A percentile compares a stretch with the other conserved stretches of the same genome.
These are phyloP conservation scores for Branchipolynoe longqiensis DNA, from an alignment of 2,888 invertebrate species.

Conservation along the genomic window DNA sequence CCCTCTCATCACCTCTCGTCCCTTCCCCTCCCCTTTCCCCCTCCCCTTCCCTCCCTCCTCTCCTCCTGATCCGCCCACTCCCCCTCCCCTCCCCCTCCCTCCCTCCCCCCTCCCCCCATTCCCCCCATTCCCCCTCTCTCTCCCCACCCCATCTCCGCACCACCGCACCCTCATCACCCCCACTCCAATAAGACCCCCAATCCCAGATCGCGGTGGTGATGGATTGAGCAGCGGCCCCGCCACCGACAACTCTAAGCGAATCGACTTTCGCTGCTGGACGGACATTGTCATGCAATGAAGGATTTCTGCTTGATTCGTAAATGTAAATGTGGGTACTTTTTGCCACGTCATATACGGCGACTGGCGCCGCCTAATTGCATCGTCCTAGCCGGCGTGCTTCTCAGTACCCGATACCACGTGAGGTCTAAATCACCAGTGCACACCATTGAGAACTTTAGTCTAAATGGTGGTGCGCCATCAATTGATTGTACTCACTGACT, in stretches of 20 bases:
- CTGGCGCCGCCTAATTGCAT: conserved; percentile 7
- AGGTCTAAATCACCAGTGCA: neutral
- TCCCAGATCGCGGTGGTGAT: conserved; percentile 17
- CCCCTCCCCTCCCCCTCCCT: neutral
- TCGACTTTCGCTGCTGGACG: conserved; percentile 25
- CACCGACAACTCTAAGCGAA: conserved; percentile 35
- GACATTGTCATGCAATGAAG: conserved; percentile 47
- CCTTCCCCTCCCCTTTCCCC: too few relatives aligned
- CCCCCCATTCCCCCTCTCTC: neutral
- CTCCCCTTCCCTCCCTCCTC: neutral
- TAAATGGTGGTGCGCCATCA: neutral
- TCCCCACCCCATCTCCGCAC: neutral
- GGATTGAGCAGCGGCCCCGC: conserved; percentile 12
- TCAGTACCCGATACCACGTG: neutral
- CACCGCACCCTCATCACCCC: too few relatives aligned
- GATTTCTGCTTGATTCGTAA: conserved; percentile 43
- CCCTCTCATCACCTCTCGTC: too few relatives aligned
- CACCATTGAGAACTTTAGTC: conserved; percentile 4
- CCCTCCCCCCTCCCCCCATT: neutral
- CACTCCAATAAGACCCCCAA: conserved; percentile 38
- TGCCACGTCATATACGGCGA: conserved; percentile 14
- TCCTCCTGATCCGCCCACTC: neutral
- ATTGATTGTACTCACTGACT: conserved; percentile 19
- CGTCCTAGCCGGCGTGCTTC: neutral
- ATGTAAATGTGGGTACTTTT: conserved; percentile 26